Conservation (phyloP, 2,797 vertebrate genomes). For the Crenichthys baileyi region DNA sequence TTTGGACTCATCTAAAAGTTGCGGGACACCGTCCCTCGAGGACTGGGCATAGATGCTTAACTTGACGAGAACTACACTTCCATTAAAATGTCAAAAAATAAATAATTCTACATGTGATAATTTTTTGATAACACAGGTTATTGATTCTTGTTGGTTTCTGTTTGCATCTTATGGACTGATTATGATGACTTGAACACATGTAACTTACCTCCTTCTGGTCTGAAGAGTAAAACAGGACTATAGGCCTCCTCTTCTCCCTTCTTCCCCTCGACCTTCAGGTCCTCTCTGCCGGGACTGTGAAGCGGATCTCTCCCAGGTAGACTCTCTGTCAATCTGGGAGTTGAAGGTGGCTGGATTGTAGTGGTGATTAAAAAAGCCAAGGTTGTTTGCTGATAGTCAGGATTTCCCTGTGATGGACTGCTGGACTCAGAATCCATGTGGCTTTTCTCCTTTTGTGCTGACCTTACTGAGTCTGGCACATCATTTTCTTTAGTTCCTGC, state of each 20-base stretch:
- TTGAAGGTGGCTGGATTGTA: constrained; percentile 43
- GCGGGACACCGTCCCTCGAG: no score
- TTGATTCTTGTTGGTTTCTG: neutral
- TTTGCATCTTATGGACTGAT: neutral
- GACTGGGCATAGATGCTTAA: no score
- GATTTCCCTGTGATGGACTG: constrained; percentile 22
- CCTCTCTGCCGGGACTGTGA: constrained; percentile 65
- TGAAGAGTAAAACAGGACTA: constrained; percentile 61
- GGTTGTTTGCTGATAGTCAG: constrained; percentile 57
- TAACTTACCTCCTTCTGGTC: constrained; percentile 70
- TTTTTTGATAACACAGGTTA: neutral
- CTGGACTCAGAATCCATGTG: constrained; percentile 20
- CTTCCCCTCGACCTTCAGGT: constrained; percentile 36
- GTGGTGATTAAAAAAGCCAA: constrained; percentile 71
- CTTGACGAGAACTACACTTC: no score
- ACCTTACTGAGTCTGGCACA: constrained; percentile 17
- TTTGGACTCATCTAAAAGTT: no score
- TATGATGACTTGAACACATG: neutral
- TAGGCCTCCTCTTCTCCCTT: constrained; percentile 35
- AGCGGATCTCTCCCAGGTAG: constrained; percentile 62
- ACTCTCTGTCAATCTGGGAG: constrained; percentile 50
- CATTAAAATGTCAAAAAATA: no score
- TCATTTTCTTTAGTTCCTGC: constrained; percentile 32
- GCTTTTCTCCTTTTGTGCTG: constrained; percentile 22
- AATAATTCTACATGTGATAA: no score